These are phyloP conservation scores for Rhinolophus sinicus DNA, from an alignment of 2,113 vertebrate species.

Conservation along the genomic window DNA sequence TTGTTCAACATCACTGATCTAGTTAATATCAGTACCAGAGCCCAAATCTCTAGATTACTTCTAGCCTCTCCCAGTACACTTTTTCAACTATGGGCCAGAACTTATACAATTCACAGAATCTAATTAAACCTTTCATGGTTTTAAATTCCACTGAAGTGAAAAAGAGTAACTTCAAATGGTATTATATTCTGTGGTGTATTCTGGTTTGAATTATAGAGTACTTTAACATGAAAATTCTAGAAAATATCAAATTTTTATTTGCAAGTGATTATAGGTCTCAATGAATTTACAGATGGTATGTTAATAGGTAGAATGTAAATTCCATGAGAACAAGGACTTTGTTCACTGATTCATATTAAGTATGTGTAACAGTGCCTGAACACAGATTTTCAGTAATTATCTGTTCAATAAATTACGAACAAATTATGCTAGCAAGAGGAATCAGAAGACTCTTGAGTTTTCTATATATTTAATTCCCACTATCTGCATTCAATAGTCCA, in stretches of 20 bases:
- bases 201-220: background rate
- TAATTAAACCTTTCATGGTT: background rate
- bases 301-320: background rate
- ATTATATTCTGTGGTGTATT: background rate
- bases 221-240: slow-evolving; percentile 11
- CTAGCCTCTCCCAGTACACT: background rate
- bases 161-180: slow-evolving; percentile 15
- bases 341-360: background rate
- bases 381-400: slow-evolving; percentile 7
- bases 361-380: background rate
- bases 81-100: slow-evolving; percentile 7
- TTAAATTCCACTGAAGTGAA: slow-evolving; percentile 44
- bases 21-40: background rate
- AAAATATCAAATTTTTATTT: slow-evolving; percentile 37
- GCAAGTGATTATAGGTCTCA: slow-evolving; percentile 8
- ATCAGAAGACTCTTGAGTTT: slow-evolving; percentile 15
- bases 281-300: background rate
- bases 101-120: background rate
- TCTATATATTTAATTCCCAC: slow-evolving; percentile 29
- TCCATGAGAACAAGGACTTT: background rate
- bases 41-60: background rate
- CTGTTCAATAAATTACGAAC: background rate
- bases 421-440: background rate
- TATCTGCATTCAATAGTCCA: slow-evolving; percentile 5
- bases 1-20: background rate